Percentiles rank a stretch among this genome's conserved stretches.
Conservation (phyloP, 2,113 vertebrate species). For the Paradoxurus hermaphroditus region DNA sequence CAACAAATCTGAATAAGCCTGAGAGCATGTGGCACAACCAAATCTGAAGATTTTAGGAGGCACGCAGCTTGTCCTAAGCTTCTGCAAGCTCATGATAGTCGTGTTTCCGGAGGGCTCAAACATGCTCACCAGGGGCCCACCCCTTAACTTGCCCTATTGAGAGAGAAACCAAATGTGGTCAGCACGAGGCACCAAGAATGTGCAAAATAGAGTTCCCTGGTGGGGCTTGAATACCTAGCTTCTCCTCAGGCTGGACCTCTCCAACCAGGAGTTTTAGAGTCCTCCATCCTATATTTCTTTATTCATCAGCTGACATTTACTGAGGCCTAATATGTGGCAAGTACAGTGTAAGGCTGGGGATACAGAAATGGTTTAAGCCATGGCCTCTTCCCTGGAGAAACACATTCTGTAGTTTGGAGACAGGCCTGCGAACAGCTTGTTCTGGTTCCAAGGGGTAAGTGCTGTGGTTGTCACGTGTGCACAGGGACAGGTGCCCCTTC, state of each 20-base stretch:
- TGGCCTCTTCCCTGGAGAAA: background rate
- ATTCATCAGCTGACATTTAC: background rate
- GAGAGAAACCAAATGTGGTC: background rate
- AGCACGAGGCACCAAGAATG: background rate
- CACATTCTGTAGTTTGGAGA: background rate
- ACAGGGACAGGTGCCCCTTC: background rate
- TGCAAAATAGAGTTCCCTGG: background rate
- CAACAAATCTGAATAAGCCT: constrained; percentile 66
- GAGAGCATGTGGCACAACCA: constrained; percentile 27
- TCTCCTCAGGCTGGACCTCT: background rate
- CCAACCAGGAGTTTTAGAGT: background rate
- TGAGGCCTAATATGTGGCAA: background rate
- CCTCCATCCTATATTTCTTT: background rate
- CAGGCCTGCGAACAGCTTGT: background rate
- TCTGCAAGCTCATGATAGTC: constrained; percentile 2
- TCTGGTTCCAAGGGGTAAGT: background rate
- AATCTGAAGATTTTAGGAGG: constrained; percentile 24
- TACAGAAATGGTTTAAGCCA: background rate
- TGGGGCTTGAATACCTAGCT: background rate
- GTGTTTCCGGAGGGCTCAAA: background rate
- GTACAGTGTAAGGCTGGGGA: background rate
- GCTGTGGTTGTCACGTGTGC: background rate
- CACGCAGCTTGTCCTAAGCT: constrained; percentile 35
- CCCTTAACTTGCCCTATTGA: background rate
- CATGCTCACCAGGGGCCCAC: background rate